A percentile compares a stretch with the other conserved stretches of the same genome.
phyloP scores from a whole-genome alignment of 1,140 invertebrate species.

The Pseudomyrmex gracilis region DNA sequence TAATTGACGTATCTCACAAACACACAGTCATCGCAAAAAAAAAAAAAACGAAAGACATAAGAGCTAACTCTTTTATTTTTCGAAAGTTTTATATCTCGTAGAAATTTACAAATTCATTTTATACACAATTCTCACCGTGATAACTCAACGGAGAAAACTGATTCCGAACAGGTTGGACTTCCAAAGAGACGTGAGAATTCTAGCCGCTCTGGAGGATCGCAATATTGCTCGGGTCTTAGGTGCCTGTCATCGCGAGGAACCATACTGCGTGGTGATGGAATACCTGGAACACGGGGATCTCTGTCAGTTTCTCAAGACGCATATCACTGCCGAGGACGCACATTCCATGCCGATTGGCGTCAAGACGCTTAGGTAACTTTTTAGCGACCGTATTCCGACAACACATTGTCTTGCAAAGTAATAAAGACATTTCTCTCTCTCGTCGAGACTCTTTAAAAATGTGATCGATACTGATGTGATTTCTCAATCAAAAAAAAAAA shows the following conservation, averaged over 20 bases:
- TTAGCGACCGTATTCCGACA: background rate
- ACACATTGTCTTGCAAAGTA: conserved; percentile 13
- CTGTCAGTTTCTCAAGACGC: conserved; percentile 92
- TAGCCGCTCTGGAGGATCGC: conserved; percentile 94
- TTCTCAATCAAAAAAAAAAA: no score
- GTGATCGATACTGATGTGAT: background rate
- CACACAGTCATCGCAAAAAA: background rate
- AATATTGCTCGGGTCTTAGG: conserved; percentile 95
- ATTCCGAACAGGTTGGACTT: conserved; percentile 91
- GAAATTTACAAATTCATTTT: conserved; percentile 3
- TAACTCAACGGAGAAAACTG: conserved; percentile 21
- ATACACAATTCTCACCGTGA: background rate
- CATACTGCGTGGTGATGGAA: conserved; percentile 95
- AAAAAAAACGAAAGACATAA: background rate
- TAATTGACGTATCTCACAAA: background rate
- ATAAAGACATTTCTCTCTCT: background rate
- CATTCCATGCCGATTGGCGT: conserved; percentile 87
- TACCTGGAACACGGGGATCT: conserved; percentile 96
- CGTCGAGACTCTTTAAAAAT: background rate
- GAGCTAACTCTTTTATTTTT: background rate
- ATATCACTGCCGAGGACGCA: conserved; percentile 87
- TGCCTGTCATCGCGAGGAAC: conserved; percentile 93
- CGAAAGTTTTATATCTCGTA: no score
- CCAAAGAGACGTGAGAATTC: conserved; percentile 94
- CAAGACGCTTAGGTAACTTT: conserved; percentile 87